Base-by-base conservation (phyloP, 1,140 invertebrate species). In the Orius insidiosus region DNA sequence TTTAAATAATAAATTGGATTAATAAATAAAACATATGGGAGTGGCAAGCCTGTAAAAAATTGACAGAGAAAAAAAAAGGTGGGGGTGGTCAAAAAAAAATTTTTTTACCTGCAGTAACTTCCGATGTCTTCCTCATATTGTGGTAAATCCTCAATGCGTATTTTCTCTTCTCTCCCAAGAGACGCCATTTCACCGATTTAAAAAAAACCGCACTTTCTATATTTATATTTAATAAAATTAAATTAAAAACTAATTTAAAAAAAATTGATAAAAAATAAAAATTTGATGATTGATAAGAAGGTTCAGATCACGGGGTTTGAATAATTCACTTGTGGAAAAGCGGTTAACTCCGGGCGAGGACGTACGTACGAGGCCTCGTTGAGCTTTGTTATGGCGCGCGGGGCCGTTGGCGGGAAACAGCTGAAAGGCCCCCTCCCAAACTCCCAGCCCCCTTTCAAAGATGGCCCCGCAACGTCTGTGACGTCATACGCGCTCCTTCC, bases 331-430 rank as follows among this genome's bases (percentile, higher is more conserved):
- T 24, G n/a, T 24, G 24, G 7, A 7, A 24, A 24, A 24, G 7
- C 24, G 24, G 24, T 24, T 24, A 24, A 24, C 24, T 24, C 24
- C 3, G 24, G 24, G 24, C 24, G 24, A 24, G 24, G 24, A 24
- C 24, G 24, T 52, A 54, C 51, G 53, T 49, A 50, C 54, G 50
- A 55, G 53, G 53, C 65, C 65, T 63, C 60, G 59, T 61, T 63
- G 64, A 60, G 62, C 67, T 68, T 66, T 66, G 68, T 69, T 70
- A 65, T 70, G 69, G 68, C 66, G 64, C 61, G 24, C 24, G 24
- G 3, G 24, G 24, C 61, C 63, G 66, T 70, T 71, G 69, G 69
- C 70, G 70, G 71, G 70, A 73, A 74, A 74, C 71, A 74, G 71
- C 71, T 73, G 70, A 72, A 70, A 63, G 61, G 63, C 57, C 57